These are phyloP conservation scores for Theodoxus fluviatilis DNA, from an alignment of 2,888 invertebrate species.

Conservation along the genomic window DNA sequence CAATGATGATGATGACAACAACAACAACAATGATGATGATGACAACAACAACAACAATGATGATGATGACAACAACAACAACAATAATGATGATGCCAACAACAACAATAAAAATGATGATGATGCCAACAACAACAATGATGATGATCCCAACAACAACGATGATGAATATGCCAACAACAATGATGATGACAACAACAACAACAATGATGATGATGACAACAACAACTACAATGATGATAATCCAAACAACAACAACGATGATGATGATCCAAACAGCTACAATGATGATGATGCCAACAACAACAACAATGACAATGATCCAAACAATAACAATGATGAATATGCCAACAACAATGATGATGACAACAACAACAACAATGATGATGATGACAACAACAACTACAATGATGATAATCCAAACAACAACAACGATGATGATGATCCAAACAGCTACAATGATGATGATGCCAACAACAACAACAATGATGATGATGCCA, in stretches of 20 bases:
- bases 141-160: not conserved
- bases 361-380: slow-evolving; percentile 94
- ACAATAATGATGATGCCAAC: not conserved
- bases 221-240: slow-evolving; percentile 11
- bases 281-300: slow-evolving; percentile 93
- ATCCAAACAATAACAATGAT: slow-evolving; percentile 79
- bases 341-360: slow-evolving; percentile 96
- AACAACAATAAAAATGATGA: not conserved
- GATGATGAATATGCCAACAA: not conserved
- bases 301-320: slow-evolving; percentile 93
- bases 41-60: too few relatives aligned
- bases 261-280: slow-evolving; percentile 95
- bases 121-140: not conserved
- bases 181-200: not conserved
- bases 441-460: too few relatives aligned
- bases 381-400: slow-evolving; percentile 89
- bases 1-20: not conserved
- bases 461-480: too few relatives aligned
- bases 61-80: not conserved
- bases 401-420: slow-evolving; percentile 87
- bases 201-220: slow-evolving; percentile 25
- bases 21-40: not conserved
- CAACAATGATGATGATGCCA: too few relatives aligned
- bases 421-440: too few relatives aligned
- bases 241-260: slow-evolving; percentile 77